These are phyloP conservation scores for Isurus oxyrinchus DNA, from an alignment of 2,113 vertebrate species.

Conservation along the genomic window DNA sequence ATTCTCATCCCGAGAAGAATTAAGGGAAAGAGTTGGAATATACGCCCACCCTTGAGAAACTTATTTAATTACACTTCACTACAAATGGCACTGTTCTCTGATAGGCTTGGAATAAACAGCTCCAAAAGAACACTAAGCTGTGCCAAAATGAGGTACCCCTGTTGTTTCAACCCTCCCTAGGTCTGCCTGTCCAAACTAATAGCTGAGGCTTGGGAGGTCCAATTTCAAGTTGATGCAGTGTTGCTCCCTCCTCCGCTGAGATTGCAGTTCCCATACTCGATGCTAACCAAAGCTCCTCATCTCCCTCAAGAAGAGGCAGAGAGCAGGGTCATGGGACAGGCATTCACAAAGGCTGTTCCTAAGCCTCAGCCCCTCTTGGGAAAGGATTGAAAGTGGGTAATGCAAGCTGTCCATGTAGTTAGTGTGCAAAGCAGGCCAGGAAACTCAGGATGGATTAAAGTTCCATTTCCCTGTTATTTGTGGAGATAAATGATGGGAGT, in stretches of 20 bases:
- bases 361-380: neutral
- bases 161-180: neutral
- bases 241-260: neutral
- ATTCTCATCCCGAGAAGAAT: neutral
- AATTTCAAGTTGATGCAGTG: neutral
- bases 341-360: neutral
- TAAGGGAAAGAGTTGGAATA: neutral
- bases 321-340: neutral
- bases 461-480: neutral
- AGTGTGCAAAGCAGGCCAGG: neutral
- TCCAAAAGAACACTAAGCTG: neutral
- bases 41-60: neutral
- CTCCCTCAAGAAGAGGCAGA: neutral
- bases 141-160: neutral
- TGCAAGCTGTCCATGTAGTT: neutral
- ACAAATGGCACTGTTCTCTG: neutral
- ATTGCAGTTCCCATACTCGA: neutral
- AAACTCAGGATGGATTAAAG: neutral
- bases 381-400: neutral
- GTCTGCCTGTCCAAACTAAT: neutral
- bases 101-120: neutral
- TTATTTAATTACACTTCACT: conserved; percentile 21
- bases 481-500: neutral
- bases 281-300: too few relatives aligned
- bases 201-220: neutral